Conservation (phyloP, 2,888 invertebrate genomes). For the Calameuta idolon region DNA sequence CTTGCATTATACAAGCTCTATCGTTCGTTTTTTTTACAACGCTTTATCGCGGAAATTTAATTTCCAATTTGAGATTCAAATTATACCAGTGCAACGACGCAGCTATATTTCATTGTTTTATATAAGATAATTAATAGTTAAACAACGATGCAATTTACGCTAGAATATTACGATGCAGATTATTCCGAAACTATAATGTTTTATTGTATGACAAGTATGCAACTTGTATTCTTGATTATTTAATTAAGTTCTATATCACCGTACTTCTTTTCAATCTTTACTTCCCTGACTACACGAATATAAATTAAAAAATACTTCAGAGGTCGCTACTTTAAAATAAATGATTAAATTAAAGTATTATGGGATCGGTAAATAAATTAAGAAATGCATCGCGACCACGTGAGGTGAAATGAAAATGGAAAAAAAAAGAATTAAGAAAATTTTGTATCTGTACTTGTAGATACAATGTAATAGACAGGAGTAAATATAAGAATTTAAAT, state of each 20-base stretch:
- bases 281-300: not conserved
- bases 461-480: conserved; percentile 58
- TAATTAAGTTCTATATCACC: not conserved
- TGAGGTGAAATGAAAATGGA: conserved; percentile 30
- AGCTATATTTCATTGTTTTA: too few species aligned
- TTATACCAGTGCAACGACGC: not conserved
- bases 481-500: conserved; percentile 59
- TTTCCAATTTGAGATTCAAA: not conserved
- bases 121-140: too few species aligned
- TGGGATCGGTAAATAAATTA: conserved; percentile 18
- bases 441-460: conserved; percentile 65
- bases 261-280: not conserved
- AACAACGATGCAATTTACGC: not conserved
- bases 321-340: conserved; percentile 44
- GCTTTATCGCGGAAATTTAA: not conserved
- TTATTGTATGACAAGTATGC: not conserved
- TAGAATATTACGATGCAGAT: not conserved
- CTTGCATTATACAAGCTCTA: not conserved
- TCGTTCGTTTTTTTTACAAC: not conserved
- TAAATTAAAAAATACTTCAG: conserved; percentile 45
- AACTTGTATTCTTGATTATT: not conserved
- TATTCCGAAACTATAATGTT: not conserved
- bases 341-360: conserved; percentile 20
- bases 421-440: conserved; percentile 24
- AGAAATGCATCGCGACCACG: conserved; percentile 21